Conservation (phyloP, 1,140 invertebrate species). For the Oscheius sp. region DNA sequence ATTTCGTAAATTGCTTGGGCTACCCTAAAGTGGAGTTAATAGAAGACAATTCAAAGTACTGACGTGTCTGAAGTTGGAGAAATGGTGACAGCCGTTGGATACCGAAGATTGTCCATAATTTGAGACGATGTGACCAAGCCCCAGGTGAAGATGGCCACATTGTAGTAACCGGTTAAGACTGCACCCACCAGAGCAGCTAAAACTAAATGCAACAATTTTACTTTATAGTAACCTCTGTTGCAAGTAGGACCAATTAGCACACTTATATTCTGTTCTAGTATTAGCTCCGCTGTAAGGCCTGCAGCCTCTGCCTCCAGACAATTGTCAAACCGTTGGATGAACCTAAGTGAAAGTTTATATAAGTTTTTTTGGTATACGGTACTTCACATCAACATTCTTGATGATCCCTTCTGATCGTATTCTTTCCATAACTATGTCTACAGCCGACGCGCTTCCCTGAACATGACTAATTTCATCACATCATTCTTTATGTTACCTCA, state of each 20-base stretch:
- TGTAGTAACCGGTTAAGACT: conserved; percentile 13
- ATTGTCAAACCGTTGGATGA: conserved; percentile 16
- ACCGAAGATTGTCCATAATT: background rate
- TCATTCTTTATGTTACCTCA: background rate
- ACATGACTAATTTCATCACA: background rate
- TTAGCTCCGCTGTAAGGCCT: conserved; percentile 14
- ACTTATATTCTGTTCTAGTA: conserved; percentile 15
- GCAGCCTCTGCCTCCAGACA: conserved; percentile 24
- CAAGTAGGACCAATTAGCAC: conserved; percentile 26
- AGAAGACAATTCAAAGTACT: conserved; percentile 8
- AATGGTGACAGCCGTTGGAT: conserved; percentile 8
- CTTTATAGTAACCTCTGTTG: conserved; percentile 8
- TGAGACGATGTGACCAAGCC: conserved; percentile 14
- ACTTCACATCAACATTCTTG: background rate
- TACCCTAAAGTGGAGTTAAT: no score
- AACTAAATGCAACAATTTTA: background rate
- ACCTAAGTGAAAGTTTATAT: conserved; percentile 4
- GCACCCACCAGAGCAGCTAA: conserved; percentile 4
- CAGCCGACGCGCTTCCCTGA: background rate
- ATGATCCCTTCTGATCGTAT: background rate
- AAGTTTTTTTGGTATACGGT: background rate
- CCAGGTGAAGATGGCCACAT: conserved; percentile 6
- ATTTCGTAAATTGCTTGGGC: background rate
- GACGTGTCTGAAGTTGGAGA: background rate
- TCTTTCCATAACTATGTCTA: background rate